phyloP scores from a whole-genome alignment of 2,113 vertebrate genomes.

The Scalopus aquaticus region DNA sequence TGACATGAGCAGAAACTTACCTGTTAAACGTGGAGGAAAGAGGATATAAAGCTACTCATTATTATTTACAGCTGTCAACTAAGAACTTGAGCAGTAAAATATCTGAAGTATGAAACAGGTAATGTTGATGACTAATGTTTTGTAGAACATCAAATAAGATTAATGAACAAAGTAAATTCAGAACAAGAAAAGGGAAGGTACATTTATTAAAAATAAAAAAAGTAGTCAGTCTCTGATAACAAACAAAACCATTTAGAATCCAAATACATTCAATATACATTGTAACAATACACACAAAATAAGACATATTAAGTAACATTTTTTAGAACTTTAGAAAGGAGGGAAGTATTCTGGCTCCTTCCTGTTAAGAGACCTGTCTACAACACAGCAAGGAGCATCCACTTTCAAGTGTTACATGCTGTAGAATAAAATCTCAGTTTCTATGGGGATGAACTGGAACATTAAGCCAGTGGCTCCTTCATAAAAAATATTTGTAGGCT shows the following conservation, averaged over 20 bases:
- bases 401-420: background rate
- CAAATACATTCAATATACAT: conserved; percentile 57
- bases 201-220: conserved; percentile 78
- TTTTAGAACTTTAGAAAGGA: conserved; percentile 1
- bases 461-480: background rate
- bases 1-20: conserved; percentile 12
- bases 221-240: conserved; percentile 42
- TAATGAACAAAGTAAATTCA: conserved; percentile 55
- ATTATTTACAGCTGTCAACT: too few relatives aligned
- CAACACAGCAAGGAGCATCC: background rate
- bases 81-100: background rate
- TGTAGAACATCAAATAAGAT: conserved; percentile 18
- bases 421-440: background rate
- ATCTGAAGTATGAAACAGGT: background rate
- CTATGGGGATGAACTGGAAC: conserved; percentile 18
- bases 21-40: background rate
- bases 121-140: background rate
- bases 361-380: background rate
- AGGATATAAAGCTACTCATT: background rate
- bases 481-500: conserved; percentile 18
- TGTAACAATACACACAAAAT: conserved; percentile 38
- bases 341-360: background rate
- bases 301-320: conserved; percentile 12
- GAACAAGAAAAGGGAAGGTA: conserved; percentile 47
- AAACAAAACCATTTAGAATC: conserved; percentile 40